phyloP scores from a whole-genome alignment of 2,797 vertebrate species.

The Tauraco hartlaubi region DNA sequence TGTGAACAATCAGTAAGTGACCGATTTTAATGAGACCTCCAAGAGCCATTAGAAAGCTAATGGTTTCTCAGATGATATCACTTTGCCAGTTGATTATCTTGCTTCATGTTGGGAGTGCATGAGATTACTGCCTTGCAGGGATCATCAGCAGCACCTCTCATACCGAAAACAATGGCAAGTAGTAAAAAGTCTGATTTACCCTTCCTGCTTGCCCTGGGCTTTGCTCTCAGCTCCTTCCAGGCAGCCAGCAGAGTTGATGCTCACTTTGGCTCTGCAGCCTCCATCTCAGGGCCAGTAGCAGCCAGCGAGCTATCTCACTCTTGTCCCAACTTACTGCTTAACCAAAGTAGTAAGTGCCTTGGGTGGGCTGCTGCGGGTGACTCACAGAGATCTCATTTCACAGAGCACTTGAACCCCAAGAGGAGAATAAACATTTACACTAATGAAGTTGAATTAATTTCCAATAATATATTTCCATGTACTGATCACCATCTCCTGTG shows the following conservation, averaged over 20 bases:
- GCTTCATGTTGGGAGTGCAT: neutral
- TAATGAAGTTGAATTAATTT: neutral
- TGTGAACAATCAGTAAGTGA: slow-evolving; percentile 37
- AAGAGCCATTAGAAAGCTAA: slow-evolving; percentile 50
- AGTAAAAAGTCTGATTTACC: neutral
- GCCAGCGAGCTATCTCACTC: neutral
- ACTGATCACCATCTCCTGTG: neutral
- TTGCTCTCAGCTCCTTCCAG: neutral
- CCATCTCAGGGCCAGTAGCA: neutral
- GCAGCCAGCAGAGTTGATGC: neutral
- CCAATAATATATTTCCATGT: neutral
- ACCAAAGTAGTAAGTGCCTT: neutral
- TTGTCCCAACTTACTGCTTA: neutral
- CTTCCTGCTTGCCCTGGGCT: neutral
- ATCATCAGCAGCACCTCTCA: neutral
- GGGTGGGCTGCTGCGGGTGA: neutral
- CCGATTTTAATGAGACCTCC: slow-evolving; percentile 30
- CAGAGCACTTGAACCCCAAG: neutral
- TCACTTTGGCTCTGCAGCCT: neutral
- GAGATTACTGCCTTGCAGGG: neutral
- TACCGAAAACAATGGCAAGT: neutral
- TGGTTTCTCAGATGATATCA: slow-evolving; percentile 23
- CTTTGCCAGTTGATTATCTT: slow-evolving; percentile 38
- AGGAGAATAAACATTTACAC: neutral
- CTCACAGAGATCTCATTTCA: neutral